These are phyloP conservation scores for Anthoscopus minutus DNA, from an alignment of 2,113 vertebrate genomes.

Conservation along the genomic window DNA sequence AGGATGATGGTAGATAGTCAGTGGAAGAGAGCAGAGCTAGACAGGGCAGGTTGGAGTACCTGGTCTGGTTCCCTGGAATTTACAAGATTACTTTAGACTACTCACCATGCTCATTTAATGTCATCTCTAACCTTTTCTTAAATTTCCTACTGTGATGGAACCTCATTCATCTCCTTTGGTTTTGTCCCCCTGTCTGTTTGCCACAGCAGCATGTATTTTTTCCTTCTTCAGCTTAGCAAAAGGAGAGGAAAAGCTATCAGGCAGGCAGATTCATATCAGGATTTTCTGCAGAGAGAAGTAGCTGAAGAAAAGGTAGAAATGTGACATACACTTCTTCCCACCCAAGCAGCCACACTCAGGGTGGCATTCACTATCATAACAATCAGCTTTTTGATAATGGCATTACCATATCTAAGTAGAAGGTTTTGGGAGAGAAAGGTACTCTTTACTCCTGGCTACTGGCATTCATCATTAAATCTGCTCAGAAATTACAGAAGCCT, in stretches of 20 bases:
- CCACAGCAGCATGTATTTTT: not conserved
- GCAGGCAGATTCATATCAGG: not conserved
- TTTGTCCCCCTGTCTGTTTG: not conserved
- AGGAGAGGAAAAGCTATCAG: not conserved
- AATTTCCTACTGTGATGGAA: not conserved
- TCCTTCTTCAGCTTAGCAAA: not conserved
- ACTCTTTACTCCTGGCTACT: not conserved
- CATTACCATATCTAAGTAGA: not conserved
- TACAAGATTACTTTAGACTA: not conserved
- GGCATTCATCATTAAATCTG: not conserved
- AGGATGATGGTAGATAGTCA: not conserved
- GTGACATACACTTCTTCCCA: not conserved
- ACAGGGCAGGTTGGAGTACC: not conserved
- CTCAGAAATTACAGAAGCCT: not conserved
- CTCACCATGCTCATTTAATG: not conserved
- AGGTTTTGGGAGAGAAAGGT: not conserved
- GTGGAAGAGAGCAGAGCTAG: not conserved
- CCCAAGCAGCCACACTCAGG: not conserved
- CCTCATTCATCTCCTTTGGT: not conserved
- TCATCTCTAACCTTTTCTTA: not conserved
- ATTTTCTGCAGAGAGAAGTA: not conserved
- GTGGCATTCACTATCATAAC: not conserved
- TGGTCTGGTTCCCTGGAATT: not conserved
- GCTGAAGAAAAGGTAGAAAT: not conserved
- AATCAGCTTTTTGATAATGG: not conserved